Conservation (phyloP, 37 sponge, comb jelly and placozoan species). For the Amphimedon queenslandica region DNA sequence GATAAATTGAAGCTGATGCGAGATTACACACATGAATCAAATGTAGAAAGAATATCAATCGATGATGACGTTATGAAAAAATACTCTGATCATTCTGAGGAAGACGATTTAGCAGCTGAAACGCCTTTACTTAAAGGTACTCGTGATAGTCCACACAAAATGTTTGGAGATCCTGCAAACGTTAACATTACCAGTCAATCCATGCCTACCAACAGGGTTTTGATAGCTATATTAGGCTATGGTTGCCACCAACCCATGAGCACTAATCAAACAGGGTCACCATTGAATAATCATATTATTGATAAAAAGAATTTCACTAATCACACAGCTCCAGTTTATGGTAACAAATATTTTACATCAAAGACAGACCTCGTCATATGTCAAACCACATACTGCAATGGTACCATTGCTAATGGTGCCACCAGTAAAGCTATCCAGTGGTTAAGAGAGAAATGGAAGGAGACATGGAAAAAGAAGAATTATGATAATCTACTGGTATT, state of each 20-base stretch:
- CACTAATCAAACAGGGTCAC: not conserved
- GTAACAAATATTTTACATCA: not conserved
- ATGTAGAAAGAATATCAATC: no score
- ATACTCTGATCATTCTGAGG: no score
- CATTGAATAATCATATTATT: no score
- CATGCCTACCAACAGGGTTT: not conserved
- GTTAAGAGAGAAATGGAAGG: not conserved
- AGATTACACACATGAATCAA: no score
- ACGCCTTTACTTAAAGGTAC: no score
- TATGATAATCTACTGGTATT: not conserved
- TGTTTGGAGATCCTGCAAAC: not conserved
- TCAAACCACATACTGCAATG: not conserved
- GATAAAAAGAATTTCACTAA: not conserved
- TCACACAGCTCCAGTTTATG: not conserved
- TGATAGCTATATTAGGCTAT: not conserved
- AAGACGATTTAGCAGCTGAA: no score
- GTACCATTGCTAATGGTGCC: not conserved
- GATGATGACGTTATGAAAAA: no score
- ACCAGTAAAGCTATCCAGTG: not conserved
- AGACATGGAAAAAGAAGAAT: not conserved
- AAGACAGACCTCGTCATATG: not conserved
- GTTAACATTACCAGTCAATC: no score
- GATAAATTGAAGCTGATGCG: no score
- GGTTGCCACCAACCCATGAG: no score
- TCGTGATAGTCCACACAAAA: not conserved